Conservation (phyloP, 2,797 vertebrate genomes). For the Chloroceryle amazona region DNA sequence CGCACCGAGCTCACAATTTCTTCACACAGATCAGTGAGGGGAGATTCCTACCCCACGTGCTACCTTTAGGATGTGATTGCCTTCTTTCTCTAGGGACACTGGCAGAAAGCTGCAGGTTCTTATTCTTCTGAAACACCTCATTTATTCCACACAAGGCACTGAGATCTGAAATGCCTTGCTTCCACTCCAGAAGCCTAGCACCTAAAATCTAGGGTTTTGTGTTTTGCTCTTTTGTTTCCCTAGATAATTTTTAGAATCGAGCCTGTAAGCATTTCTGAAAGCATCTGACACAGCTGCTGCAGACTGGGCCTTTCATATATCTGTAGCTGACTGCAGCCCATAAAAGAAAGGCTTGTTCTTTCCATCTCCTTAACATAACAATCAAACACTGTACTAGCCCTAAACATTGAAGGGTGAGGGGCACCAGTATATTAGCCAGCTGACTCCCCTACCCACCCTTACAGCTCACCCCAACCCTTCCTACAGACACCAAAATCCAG, state of each 20-base stretch:
- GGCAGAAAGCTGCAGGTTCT: neutral
- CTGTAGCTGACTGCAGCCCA: neutral
- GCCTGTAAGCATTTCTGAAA: neutral
- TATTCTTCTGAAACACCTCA: neutral
- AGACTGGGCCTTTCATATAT: neutral
- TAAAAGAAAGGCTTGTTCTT: neutral
- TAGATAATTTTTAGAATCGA: neutral
- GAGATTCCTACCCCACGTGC: accelerated
- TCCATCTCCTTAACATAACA: neutral
- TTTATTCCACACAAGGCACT: neutral
- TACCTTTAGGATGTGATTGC: neutral
- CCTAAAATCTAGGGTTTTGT: neutral
- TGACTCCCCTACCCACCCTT: no score
- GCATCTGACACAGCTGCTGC: neutral
- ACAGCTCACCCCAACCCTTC: neutral
- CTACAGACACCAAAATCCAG: neutral
- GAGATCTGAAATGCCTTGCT: neutral
- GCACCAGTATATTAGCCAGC: neutral
- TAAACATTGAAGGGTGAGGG: neutral
- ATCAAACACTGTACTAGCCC: neutral
- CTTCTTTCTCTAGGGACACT: neutral
- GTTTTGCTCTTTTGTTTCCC: neutral
- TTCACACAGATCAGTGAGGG: neutral
- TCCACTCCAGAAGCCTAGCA: neutral
- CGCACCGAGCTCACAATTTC: neutral